Evolutionary conservation across 2,113 vertebrate genomes (phyloP), one percentile per base, ranked within the genome.

Genomic region (Gymnobelideus leadbeateri): DNA sequence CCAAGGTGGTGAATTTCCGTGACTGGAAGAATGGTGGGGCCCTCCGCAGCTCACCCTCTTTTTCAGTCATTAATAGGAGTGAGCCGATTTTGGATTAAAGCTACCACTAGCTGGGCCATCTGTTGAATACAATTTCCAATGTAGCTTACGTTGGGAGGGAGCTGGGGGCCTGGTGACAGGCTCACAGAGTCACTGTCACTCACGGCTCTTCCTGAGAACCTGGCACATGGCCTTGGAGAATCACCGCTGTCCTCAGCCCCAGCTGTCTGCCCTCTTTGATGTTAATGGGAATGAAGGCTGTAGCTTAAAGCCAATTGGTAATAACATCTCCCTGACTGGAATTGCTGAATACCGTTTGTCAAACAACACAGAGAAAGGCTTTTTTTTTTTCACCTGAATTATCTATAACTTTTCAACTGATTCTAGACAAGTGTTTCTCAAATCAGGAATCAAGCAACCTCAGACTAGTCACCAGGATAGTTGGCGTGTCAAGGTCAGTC

Each of bases 171-270:
- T 68, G 57, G 57, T 92, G 57, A 24, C 55, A 77, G 57, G 57
- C 47, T 92, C 37, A 23, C 16, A 21, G 26, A 37, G 46, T 50
- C 54, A 68, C n/a, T 47, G 47, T 19, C 68, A 43, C 68, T 84
- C 19, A 23, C 68, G 43, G n/a, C 68, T 84, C n/a, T 84, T 77
- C 50, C 92, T 37, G 46, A 61, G 51, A n/a, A 49, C 54, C 57
- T 92, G 92, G 47, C 92, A 92, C 26, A 49, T 37, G 57, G 49
- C 92, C 54, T 68, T 61, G 46, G 46, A n/a, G 91, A 92, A 37
- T 84, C 68, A 19, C 46, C 28, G 47, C 31, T 77, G 47, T n/a
- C 92, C 49, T 77, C 8, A 37, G 57, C 47, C 37, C 46, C 91
- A 31, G 55, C 46, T 49, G 28, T n/a, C 92, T 51, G 47, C 92